These are phyloP conservation scores for Drosophila macrothrix DNA, from an alignment of 2,888 invertebrate genomes.

Conservation along the genomic window DNA sequence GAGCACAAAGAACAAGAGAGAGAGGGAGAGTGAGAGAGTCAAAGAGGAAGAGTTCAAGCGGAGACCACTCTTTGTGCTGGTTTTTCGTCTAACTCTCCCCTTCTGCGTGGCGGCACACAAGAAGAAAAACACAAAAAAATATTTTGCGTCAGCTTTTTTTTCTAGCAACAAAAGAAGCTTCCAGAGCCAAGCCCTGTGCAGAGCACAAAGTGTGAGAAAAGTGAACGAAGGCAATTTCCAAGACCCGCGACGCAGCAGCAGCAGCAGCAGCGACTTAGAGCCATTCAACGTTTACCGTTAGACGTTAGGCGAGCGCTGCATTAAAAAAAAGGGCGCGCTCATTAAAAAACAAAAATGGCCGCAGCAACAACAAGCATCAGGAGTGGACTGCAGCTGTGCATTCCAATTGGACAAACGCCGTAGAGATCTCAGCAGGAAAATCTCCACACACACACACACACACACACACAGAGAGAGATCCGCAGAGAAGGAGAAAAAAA, in stretches of 20 bases:
- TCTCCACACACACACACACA: slow-evolving; percentile 19
- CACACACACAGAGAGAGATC: slow-evolving; percentile 4
- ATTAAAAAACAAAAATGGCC: slow-evolving; percentile 51
- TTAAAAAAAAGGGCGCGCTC: slow-evolving; percentile 73
- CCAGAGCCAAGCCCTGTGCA: slow-evolving; percentile 46
- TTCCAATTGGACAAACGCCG: slow-evolving; percentile 25
- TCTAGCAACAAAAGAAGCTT: slow-evolving; percentile 49
- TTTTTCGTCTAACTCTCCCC: slow-evolving; percentile 31
- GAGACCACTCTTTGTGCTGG: slow-evolving; percentile 46
- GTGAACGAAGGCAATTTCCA: slow-evolving; percentile 37
- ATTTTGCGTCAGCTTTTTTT: slow-evolving; percentile 63
- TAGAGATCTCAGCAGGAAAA: slow-evolving; percentile 50
- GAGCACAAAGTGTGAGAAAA: slow-evolving; percentile 55
- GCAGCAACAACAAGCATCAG: slow-evolving; percentile 39
- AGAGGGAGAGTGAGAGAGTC: slow-evolving; percentile 14
- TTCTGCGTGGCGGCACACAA: slow-evolving; percentile 18
- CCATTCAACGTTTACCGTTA: slow-evolving; percentile 65
- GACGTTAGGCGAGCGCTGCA: slow-evolving; percentile 48
- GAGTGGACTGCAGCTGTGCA: slow-evolving; percentile 40
- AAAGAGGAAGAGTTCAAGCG: slow-evolving; percentile 25
- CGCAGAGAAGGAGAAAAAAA: background rate
- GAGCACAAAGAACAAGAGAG: slow-evolving; percentile 17
- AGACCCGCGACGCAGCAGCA: slow-evolving; percentile 6
- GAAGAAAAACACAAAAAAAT: slow-evolving; percentile 10
- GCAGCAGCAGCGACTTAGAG: slow-evolving; percentile 13